phyloP scores from a whole-genome alignment of 2,797 vertebrate species.

The Scarus forsteni region DNA sequence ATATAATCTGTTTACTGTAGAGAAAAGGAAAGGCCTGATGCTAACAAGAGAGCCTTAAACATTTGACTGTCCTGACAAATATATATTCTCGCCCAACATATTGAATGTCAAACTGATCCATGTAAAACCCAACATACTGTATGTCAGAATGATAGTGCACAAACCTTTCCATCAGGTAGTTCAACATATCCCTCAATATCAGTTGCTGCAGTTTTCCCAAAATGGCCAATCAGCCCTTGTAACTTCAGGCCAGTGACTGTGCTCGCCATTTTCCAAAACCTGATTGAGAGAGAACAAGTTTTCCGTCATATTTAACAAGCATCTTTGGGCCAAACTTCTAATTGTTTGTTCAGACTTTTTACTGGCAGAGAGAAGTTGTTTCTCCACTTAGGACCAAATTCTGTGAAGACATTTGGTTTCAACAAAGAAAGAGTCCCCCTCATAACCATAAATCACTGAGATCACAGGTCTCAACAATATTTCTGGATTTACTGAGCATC shows the following conservation, averaged over 20 bases:
- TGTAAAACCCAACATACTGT: neutral
- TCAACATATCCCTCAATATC: slow-evolving; percentile 91
- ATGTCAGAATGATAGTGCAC: slow-evolving; percentile 1
- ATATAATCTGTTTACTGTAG: too few relatives aligned
- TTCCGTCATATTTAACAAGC: neutral
- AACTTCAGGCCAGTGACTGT: slow-evolving; percentile 94
- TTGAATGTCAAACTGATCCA: neutral
- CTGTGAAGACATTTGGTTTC: neutral
- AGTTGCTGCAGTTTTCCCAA: slow-evolving; percentile 89
- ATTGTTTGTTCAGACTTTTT: too few relatives aligned
- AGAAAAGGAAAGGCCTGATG: too few relatives aligned
- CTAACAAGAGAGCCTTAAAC: neutral
- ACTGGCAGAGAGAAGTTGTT: too few relatives aligned
- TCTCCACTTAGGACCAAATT: neutral
- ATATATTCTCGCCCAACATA: too few relatives aligned
- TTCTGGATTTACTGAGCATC: neutral
- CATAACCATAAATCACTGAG: neutral
- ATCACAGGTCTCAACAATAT: neutral
- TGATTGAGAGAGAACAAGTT: slow-evolving; percentile 47
- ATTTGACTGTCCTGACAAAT: too few relatives aligned
- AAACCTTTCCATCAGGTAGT: slow-evolving; percentile 94
- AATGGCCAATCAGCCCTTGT: slow-evolving; percentile 91
- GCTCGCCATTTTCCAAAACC: slow-evolving; percentile 94
- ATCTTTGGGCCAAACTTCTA: too few relatives aligned
- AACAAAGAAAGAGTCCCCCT: neutral